Evolutionary conservation across 2,113 vertebrate genomes (phyloP), one percentile per base, ranked within the genome.

Genomic region (Antechinus flavipes): DNA sequence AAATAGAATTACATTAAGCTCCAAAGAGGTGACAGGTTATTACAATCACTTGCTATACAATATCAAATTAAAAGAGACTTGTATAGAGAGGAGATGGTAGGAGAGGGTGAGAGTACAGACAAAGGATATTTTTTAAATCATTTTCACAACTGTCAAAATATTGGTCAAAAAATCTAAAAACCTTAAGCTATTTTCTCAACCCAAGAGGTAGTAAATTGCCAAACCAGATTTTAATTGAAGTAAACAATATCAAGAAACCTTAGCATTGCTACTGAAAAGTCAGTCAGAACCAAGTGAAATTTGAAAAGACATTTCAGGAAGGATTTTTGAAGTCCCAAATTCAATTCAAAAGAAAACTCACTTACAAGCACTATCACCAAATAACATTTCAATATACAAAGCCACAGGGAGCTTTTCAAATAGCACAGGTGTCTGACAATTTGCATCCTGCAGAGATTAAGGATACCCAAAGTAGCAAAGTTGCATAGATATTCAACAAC

Each of bases 121-220:
- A 93, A 89, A 11, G 26, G n/a, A 35, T 84, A 84, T 84, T 84
- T 84, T 84, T 23, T n/a, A 5, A 42, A 5, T 54, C 42, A 76
- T 19, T 68, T 50, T 23, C 23, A 90, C 1, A 90, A 52, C 50
- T 91, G 53, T 91, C 58, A 84, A 94, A 47, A 47, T 94, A 50
- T 90, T 42, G 26, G 46, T 46, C 61, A 91, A 95, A 92, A 89
- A 92, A 35, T 27, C 22, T 92, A n/a, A 93, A 94, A 94, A 76
- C 52, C 49, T 2, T 46, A 54, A 54, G n/a, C 52, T 23, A 50
- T 50, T 8, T 50, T 49, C 42, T 94, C 25, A 94, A 54, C 50
- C 50, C 90, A 96, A 91, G 52, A 91, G 47, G 26, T 89, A 22
- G 76, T 27, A 2, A 91, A 14, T 52, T 8, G 61, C 9, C 90